Evolutionary conservation across 2,888 invertebrate genomes (phyloP).

Genomic region (Caenorhabditis imperialis): DNA sequence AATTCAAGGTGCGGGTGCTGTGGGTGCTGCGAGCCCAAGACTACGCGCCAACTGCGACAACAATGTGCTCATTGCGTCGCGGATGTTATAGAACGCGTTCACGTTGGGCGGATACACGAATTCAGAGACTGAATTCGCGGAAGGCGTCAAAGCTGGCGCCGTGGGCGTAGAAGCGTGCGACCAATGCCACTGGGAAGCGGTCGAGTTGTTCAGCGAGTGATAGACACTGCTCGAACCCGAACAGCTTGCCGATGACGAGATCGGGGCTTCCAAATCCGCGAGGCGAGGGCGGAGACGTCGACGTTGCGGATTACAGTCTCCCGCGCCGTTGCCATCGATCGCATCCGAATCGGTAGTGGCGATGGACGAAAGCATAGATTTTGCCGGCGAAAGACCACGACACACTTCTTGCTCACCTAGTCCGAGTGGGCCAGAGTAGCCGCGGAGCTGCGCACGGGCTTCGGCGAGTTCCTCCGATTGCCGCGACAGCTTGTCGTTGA

Average conservation of each 20-base stretch:
- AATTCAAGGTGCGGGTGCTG: no score
- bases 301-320: conserved; percentile 3
- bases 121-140: conserved; percentile 1
- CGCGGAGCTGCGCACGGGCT: conserved; percentile 70
- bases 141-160: conserved; percentile 8
- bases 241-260: conserved; percentile 23
- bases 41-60: conserved; percentile 41
- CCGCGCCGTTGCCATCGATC: conserved; percentile 23
- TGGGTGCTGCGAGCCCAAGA: conserved; percentile 34
- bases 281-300: conserved; percentile 10
- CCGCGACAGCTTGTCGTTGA: conserved; percentile 71
- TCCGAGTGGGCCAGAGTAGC: conserved; percentile 62
- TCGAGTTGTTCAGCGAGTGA: conserved; percentile 40
- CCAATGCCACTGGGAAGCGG: conserved; percentile 51
- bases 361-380: conserved; percentile 55
- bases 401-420: conserved; percentile 57
- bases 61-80: conserved; percentile 30
- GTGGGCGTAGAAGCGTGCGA: conserved; percentile 33
- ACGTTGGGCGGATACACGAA: conserved; percentile 50
- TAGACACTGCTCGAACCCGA: conserved; percentile 35
- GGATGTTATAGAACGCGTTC: conserved; percentile 44
- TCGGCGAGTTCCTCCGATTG: conserved; percentile 71
- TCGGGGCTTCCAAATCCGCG: conserved; percentile 12
- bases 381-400: conserved; percentile 48
- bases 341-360: conserved; percentile 26